Evolutionary conservation across 1,140 invertebrate species (phyloP).

Genomic region (Eciton burchellii): DNA sequence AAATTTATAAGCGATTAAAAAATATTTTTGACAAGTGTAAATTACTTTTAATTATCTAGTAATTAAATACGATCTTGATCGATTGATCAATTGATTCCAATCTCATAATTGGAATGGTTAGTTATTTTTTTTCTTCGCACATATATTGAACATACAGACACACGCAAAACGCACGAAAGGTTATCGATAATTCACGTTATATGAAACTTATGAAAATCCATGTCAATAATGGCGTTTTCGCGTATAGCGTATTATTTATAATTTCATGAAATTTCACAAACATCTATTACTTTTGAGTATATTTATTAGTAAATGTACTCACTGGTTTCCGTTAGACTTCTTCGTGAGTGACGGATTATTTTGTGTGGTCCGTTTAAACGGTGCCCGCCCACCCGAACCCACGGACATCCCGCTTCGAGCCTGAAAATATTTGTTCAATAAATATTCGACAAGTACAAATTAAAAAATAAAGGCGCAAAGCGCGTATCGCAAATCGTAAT

Average conservation of each 20-base stretch:
- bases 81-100: too few relatives aligned
- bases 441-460: background rate
- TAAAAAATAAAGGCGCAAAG: background rate
- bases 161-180: too few relatives aligned
- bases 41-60: too few relatives aligned
- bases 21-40: too few relatives aligned
- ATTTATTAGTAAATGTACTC: constrained; percentile 38
- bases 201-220: background rate
- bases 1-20: too few relatives aligned
- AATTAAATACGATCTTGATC: too few relatives aligned
- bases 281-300: background rate
- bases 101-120: too few relatives aligned
- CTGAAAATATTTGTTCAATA: constrained; percentile 47
- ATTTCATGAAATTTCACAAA: background rate
- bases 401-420: constrained; percentile 73
- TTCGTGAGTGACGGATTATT: constrained; percentile 43
- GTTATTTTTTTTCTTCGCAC: too few relatives aligned
- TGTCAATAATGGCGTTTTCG: background rate
- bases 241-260: background rate
- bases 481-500: background rate
- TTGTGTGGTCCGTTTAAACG: constrained; percentile 67
- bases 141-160: too few relatives aligned
- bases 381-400: constrained; percentile 68
- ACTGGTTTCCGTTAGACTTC: constrained; percentile 61
- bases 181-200: too few relatives aligned